phyloP scores from a whole-genome alignment of 2,888 invertebrate genomes.

The Drosophila atroscutellata region DNA sequence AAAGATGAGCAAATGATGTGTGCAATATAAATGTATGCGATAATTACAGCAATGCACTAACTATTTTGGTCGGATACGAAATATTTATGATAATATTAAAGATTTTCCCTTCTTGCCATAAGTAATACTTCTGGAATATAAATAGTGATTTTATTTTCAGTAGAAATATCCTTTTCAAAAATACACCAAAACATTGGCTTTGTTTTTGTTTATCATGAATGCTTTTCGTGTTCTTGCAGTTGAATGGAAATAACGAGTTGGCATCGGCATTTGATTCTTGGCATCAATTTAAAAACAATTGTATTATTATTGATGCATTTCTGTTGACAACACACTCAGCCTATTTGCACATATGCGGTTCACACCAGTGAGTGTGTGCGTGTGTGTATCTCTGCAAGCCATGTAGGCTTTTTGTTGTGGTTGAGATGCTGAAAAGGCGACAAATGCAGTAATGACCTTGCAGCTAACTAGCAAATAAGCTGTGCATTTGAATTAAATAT shows the following conservation, averaged over 20 bases:
- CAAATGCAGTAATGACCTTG: conserved; percentile 57
- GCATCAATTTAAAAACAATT: conserved; percentile 58
- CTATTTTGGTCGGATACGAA: neutral
- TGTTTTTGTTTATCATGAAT: neutral
- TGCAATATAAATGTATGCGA: conserved; percentile 50
- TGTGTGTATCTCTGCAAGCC: conserved; percentile 11
- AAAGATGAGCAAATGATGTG: conserved; percentile 59
- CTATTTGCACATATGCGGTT: conserved; percentile 28
- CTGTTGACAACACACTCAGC: conserved; percentile 38
- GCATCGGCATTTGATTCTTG: conserved; percentile 38
- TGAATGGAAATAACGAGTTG: conserved; percentile 27
- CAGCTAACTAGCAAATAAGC: conserved; percentile 14
- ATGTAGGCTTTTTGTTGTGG: conserved; percentile 64
- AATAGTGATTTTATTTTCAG: neutral
- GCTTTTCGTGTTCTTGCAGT: conserved; percentile 3
- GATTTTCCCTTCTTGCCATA: neutral
- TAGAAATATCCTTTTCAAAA: neutral
- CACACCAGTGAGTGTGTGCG: conserved; percentile 12
- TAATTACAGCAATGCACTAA: conserved; percentile 13
- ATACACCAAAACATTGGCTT: neutral
- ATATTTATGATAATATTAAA: neutral
- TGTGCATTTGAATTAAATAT: neutral
- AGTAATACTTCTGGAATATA: neutral
- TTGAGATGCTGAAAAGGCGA: conserved; percentile 56
- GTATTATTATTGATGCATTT: conserved; percentile 52